Evolutionary conservation across 2,113 vertebrate species (phyloP), one percentile per base, ranked within the genome.

Genomic region (Microtus richardsoni): DNA sequence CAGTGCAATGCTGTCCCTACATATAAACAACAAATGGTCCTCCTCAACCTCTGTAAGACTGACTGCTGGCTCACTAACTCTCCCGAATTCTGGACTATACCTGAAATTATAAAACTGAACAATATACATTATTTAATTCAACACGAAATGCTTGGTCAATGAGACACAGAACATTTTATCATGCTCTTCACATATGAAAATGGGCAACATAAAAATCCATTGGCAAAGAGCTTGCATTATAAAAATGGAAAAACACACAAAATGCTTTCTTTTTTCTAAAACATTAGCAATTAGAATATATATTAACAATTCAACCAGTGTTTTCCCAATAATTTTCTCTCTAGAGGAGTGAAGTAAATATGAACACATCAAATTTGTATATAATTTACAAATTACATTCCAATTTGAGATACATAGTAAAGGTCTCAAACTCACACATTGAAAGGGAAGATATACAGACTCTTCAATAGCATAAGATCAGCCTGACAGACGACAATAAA

Each of bases 211-310:
- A 75, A 93, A 93, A 95, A 71, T 49, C 24, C 70, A 75, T 64
- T 39, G 24, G 77, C 39, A 86, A n/a, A 88, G 60, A 95, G 36
- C 3, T 33, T 88, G 30, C 4, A 93, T 17, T 89, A 73, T 33
- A 96, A 85, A 5, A 92, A 92, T 1, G 73, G 17, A 91, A 52
- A 95, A 89, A 91, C 30, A 86, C 66, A 82, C 30, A 73, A 96
- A 96, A 30, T 92, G 84, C 12, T 68, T 54, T 36, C 73, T 62
- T 77, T n/a, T 92, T 26, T 77, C 60, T 90, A 92, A 88, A 71
- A 78, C 74, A 54, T 66, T 77, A 96, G 75, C 80, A 95, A 93
- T 4, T 93, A 16, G 4, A 92, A 95, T 28, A 86, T 5, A 47
- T 26, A 41, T 36, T 71, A 88, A 73, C 44, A 83, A 71, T 88